phyloP scores from a whole-genome alignment of 1,140 invertebrate genomes.

The Glossosoma conforme region DNA sequence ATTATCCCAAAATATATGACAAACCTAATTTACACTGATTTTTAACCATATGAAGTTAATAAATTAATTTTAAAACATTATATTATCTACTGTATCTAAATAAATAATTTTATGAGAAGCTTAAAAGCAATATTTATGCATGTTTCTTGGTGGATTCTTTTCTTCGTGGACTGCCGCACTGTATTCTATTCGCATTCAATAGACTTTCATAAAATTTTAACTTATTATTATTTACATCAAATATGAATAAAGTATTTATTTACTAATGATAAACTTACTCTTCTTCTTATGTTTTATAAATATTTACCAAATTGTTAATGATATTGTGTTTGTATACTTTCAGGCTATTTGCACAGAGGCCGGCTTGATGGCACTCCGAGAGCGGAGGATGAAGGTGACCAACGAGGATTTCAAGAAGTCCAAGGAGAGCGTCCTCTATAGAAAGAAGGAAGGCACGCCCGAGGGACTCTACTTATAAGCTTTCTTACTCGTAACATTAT shows the following conservation, averaged over 20 bases:
- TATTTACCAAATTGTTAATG: not conserved
- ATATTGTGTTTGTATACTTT: slow-evolving; percentile 31
- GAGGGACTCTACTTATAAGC: slow-evolving; percentile 96
- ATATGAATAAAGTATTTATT: slow-evolving; percentile 1
- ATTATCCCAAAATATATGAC: too few species aligned
- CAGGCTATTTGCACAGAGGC: slow-evolving; percentile 99
- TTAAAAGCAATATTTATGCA: too few species aligned
- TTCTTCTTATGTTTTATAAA: slow-evolving; percentile 1
- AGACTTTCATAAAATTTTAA: slow-evolving; percentile 4
- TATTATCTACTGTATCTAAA: too few species aligned
- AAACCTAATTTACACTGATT: too few species aligned
- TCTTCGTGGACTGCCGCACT: too few species aligned
- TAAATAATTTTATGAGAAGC: too few species aligned
- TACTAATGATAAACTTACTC: not conserved
- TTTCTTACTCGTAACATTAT: too few species aligned
- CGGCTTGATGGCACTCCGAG: slow-evolving; percentile 93
- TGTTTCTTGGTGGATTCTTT: too few species aligned
- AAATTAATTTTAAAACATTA: too few species aligned
- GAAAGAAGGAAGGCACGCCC: slow-evolving; percentile 98
- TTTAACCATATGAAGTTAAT: too few species aligned
- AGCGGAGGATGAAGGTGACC: slow-evolving; percentile 98
- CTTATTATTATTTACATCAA: not conserved
- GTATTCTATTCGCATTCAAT: too few species aligned
- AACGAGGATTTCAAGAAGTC: slow-evolving; percentile 99
- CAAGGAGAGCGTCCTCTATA: slow-evolving; percentile 98